Evolutionary conservation across 2,797 vertebrate species (phyloP), one percentile per base, ranked within the genome.

Genomic region (Columba guinea): DNA sequence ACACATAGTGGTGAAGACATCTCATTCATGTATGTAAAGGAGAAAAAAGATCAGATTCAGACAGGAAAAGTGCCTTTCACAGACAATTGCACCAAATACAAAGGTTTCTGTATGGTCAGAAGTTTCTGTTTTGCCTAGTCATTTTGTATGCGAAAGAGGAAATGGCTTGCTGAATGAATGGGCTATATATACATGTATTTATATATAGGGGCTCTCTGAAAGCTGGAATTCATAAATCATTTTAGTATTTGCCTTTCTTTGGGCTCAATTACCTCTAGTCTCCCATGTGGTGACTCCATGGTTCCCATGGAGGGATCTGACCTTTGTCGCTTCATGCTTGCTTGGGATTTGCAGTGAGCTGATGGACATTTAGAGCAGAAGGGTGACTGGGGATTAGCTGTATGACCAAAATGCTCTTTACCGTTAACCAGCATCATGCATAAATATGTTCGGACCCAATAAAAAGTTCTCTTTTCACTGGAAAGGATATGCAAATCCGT

Each of bases 191-290:
- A 15, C 26, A 4, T 20, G 7, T 10, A 28, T 9, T 7, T 10
- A 3, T 26, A 9, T 24, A 37, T 18, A 30, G 0, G 0, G 23
- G 49, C 11, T 10, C 12, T 56, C n/a, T 67, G 35, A 39, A 70
- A 74, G 12, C 23, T 64, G 58, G 7, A 88, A 84, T 75, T 67
- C 37, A 74, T 64, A 70, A 88, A 81, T 62, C 3, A 9, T 60
- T 78, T 67, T 34, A 39, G 15, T 49, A 56, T 81, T 44, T 84
- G 48, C 17, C 62, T 71, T 93, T 80, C 20, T 73, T 65, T 73
- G 55, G 15, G 6, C 9, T 92, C 0, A 0, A 1, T 86, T 49
- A 16, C 37, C 30, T 63, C 49, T 52, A 39, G 30, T 46, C 49
- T 53, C 37, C 26, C 2, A 1, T 46, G 59, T 62, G 28, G 18